These are phyloP conservation scores for Luehdorfia chinensis DNA, from an alignment of 1,140 invertebrate genomes.

Conservation along the genomic window DNA sequence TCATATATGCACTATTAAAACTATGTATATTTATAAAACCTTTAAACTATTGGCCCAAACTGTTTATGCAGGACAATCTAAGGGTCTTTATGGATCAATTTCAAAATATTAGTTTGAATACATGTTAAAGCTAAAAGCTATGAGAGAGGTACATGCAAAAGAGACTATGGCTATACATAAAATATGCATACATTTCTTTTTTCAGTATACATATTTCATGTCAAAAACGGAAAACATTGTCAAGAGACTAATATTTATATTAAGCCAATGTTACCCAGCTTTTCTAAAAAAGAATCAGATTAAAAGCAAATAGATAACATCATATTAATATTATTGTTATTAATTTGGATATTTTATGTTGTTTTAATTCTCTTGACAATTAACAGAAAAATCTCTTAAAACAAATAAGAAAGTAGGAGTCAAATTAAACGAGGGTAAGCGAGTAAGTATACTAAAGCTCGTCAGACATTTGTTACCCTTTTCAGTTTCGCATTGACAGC, in stretches of 20 bases:
- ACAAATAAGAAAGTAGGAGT: constrained; percentile 39
- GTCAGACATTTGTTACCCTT: constrained; percentile 61
- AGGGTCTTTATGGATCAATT: too few species aligned
- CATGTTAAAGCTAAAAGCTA: constrained; percentile 35
- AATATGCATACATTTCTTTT: constrained; percentile 22
- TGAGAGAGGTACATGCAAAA: constrained; percentile 38
- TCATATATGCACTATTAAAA: too few species aligned
- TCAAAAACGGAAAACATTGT: constrained; percentile 26
- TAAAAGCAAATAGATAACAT: background rate
- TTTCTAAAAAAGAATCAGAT: too few species aligned
- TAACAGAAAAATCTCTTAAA: too few species aligned
- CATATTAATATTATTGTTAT: background rate
- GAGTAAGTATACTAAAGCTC: constrained; percentile 63
- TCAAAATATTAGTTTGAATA: background rate
- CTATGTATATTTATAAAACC: too few species aligned
- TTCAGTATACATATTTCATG: constrained; percentile 29
- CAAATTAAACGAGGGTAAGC: constrained; percentile 67
- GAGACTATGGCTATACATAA: constrained; percentile 24
- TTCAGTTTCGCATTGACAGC: constrained; percentile 70
- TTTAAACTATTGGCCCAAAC: too few species aligned
- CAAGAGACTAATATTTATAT: constrained; percentile 29
- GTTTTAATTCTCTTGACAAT: constrained; percentile 44
- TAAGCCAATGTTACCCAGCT: constrained; percentile 8
- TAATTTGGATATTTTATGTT: background rate
- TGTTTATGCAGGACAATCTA: too few species aligned